Conservation (phyloP, 2,888 invertebrate species). For the Drosophila lacicola region DNA sequence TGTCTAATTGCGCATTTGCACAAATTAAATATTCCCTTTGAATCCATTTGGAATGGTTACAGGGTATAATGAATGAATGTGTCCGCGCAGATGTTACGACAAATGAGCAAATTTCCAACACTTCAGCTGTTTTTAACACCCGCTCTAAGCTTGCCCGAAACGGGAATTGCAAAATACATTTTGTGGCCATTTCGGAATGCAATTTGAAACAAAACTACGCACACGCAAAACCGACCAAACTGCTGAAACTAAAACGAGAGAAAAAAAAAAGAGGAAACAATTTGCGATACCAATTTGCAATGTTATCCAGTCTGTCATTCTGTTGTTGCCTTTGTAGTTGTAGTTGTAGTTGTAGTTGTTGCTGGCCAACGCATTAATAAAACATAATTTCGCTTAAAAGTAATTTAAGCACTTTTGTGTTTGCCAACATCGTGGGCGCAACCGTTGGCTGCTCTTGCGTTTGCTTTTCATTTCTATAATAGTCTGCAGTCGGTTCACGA, state of each 20-base stretch:
- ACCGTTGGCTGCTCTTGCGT: conserved; percentile 41
- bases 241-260: conserved; percentile 23
- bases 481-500: conserved; percentile 70
- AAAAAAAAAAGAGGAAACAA: conserved; percentile 33
- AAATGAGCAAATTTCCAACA: conserved; percentile 40
- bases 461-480: conserved; percentile 80
- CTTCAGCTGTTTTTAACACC: conserved; percentile 10
- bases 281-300: conserved; percentile 49
- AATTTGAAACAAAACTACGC: conserved; percentile 55
- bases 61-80: conserved; percentile 48
- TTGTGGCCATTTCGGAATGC: conserved; percentile 27
- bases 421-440: conserved; percentile 45
- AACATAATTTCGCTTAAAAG: conserved; percentile 77
- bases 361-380: conserved; percentile 68
- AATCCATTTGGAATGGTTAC: background rate
- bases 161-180: conserved; percentile 36
- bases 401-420: conserved; percentile 74
- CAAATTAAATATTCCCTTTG: background rate
- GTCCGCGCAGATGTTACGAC: conserved; percentile 35
- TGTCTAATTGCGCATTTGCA: too few relatives aligned
- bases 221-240: conserved; percentile 37
- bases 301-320: conserved; percentile 34
- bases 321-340: conserved; percentile 18
- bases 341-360: conserved; percentile 18
- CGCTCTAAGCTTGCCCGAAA: conserved; percentile 8